Percentiles rank a stretch among this genome's conserved stretches.
phyloP scores from a whole-genome alignment of 1,140 invertebrate genomes.

The Microplitis mediator region DNA sequence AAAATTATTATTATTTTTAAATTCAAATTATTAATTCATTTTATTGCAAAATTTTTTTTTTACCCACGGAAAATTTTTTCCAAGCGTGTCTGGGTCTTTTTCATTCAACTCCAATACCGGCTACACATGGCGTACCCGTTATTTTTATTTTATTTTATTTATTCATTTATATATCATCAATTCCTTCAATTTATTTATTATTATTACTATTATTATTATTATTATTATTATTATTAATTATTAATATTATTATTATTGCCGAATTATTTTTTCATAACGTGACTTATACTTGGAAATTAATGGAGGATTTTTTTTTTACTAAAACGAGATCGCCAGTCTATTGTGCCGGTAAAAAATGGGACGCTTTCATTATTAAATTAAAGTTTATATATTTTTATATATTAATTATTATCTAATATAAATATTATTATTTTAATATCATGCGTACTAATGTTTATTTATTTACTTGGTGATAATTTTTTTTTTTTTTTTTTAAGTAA shows the following conservation, averaged over 20 bases:
- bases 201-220: background rate
- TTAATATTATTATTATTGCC: slow-evolving; percentile 1
- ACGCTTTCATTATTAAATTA: no score
- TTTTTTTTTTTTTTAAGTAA: background rate
- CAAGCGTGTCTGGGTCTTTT: slow-evolving; percentile 22
- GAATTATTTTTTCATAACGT: background rate
- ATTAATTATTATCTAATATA: no score
- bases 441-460: no score
- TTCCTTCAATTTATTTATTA: no score
- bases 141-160: background rate
- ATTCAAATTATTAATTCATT: no score
- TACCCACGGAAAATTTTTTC: background rate
- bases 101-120: slow-evolving; percentile 20
- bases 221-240: background rate
- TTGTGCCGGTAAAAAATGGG: background rate
- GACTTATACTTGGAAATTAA: background rate
- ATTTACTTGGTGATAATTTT: no score
- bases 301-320: slow-evolving; percentile 2
- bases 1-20: no score
- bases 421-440: no score
- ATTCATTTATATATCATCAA: background rate
- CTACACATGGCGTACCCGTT: slow-evolving; percentile 13
- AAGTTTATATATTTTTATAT: no score
- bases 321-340: background rate
- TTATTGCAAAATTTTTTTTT: no score